Evolutionary conservation across 2,113 vertebrate genomes (phyloP).

Genomic region (Amblyopsis rosae): DNA sequence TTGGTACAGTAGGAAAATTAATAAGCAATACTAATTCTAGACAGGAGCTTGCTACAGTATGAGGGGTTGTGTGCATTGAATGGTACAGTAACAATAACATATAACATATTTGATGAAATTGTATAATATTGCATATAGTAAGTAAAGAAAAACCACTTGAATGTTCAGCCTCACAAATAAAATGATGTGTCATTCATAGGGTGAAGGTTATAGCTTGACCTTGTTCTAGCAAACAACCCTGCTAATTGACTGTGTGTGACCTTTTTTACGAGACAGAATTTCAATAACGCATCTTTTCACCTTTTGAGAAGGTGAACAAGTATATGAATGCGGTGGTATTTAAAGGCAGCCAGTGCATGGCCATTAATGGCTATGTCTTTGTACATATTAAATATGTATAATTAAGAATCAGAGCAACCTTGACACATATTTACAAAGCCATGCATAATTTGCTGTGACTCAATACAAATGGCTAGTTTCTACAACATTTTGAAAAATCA

Average conservation of each 20-base stretch:
- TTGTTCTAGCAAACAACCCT: constrained; percentile 16
- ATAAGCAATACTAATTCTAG: too few species aligned
- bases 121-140: neutral
- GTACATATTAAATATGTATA: too few species aligned
- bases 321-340: neutral
- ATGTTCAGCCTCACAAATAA: neutral
- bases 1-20: too few species aligned
- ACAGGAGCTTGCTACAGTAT: too few species aligned
- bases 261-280: constrained; percentile 44
- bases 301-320: constrained; percentile 16
- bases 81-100: too few species aligned
- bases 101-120: too few species aligned
- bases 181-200: neutral
- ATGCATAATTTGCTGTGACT: neutral
- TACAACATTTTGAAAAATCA: neutral
- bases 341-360: neutral
- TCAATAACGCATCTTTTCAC: constrained; percentile 41
- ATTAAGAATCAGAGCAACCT: too few species aligned
- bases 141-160: neutral
- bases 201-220: constrained; percentile 1
- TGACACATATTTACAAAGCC: too few species aligned
- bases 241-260: constrained; percentile 44
- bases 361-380: neutral
- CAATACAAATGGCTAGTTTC: neutral
- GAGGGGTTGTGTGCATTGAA: too few species aligned